Conservation (phyloP, 1,140 invertebrate species). For the Neelides sp. region DNA sequence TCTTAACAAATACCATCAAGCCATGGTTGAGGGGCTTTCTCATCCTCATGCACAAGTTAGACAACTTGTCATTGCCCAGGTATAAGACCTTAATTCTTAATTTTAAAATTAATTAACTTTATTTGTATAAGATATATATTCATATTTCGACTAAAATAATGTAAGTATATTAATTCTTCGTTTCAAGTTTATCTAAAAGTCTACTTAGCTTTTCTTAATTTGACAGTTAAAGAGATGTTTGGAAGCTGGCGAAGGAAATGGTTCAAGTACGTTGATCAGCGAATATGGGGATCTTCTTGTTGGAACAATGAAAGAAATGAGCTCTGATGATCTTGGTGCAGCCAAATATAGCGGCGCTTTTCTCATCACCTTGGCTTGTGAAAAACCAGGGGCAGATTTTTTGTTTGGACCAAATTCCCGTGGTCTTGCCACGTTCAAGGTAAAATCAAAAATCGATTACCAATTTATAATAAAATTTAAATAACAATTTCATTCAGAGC, state of each 20-base stretch:
- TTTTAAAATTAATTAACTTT: background rate
- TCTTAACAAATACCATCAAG: slow-evolving; percentile 23
- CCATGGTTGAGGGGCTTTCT: slow-evolving; percentile 22
- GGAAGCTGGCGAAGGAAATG: background rate
- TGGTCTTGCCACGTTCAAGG: slow-evolving; percentile 17
- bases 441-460: too few relatives aligned
- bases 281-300: slow-evolving; percentile 21
- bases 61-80: slow-evolving; percentile 22
- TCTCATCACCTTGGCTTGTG: slow-evolving; percentile 12
- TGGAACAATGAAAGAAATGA: slow-evolving; percentile 13
- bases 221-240: slow-evolving; percentile 13
- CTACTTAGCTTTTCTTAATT: too few relatives aligned
- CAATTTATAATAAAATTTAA: too few relatives aligned
- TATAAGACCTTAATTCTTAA: slow-evolving; percentile 1
- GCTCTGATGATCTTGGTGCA: slow-evolving; percentile 16
- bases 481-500: background rate
- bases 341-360: slow-evolving; percentile 14
- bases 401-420: slow-evolving; percentile 13
- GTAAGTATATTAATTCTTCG: too few relatives aligned
- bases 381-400: slow-evolving; percentile 11
- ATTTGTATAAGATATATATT: too few relatives aligned
- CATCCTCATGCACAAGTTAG: slow-evolving; percentile 22
- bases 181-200: too few relatives aligned
- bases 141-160: too few relatives aligned
- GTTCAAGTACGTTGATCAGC: background rate